These are phyloP conservation scores for Orthonyx spaldingii DNA, from an alignment of 2,113 vertebrate genomes.

Conservation along the genomic window DNA sequence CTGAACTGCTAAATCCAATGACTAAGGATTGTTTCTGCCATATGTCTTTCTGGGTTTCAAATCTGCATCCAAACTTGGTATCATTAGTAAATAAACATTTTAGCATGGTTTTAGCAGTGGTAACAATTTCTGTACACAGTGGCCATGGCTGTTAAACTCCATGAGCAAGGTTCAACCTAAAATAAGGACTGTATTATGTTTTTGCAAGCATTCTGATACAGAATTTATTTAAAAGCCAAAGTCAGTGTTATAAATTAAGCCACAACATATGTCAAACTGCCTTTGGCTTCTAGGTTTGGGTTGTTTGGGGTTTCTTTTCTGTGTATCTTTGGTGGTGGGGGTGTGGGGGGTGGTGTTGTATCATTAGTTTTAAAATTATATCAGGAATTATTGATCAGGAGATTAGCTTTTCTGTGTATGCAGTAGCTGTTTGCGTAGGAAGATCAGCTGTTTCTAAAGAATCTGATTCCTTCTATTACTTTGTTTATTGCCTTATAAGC, in stretches of 20 bases:
- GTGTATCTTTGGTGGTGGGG: accelerated
- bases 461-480: neutral
- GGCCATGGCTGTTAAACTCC: neutral
- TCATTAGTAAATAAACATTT: neutral
- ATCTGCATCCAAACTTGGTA: neutral
- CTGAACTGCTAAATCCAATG: neutral
- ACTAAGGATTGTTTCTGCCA: neutral
- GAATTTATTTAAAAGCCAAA: neutral
- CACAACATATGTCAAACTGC: neutral
- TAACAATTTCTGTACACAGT: neutral
- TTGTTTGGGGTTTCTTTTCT: neutral
- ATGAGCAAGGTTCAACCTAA: neutral
- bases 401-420: neutral
- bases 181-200: neutral
- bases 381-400: neutral
- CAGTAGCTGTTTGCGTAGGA: neutral
- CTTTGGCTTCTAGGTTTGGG: neutral
- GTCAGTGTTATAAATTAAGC: neutral
- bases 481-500: neutral
- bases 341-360: neutral
- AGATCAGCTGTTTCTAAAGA: neutral
- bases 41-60: neutral
- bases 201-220: neutral
- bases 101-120: neutral
- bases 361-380: neutral